These are phyloP conservation scores for Aphis craccivora DNA, from an alignment of 1,140 invertebrate species.

Conservation along the genomic window DNA sequence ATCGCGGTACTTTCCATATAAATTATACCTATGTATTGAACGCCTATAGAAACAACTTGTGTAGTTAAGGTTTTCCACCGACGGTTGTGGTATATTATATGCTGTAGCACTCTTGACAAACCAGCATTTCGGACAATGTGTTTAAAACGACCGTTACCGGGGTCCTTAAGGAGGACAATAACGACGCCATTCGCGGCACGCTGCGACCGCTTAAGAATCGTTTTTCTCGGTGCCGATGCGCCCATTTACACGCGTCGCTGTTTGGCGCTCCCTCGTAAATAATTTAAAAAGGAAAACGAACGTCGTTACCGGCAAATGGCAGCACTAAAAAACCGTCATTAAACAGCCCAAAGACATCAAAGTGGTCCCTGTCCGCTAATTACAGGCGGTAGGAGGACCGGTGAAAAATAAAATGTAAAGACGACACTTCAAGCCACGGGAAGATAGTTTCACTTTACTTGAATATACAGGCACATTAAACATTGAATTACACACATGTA, in stretches of 20 bases:
- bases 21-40: background rate
- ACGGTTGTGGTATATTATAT: background rate
- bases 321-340: constrained; percentile 55
- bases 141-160: constrained; percentile 38
- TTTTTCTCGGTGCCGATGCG: background rate
- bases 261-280: constrained; percentile 30
- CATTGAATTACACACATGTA: background rate
- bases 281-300: constrained; percentile 53
- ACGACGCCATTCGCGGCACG: constrained; percentile 54
- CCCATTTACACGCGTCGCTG: background rate
- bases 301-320: constrained; percentile 50
- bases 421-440: background rate
- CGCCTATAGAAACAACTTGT: background rate
- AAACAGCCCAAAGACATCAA: constrained; percentile 23
- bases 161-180: constrained; percentile 41
- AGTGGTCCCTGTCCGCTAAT: constrained; percentile 57
- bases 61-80: background rate
- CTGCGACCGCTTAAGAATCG: constrained; percentile 51
- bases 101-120: background rate
- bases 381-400: background rate
- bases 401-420: constrained; percentile 16
- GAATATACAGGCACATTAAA: background rate
- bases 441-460: background rate
- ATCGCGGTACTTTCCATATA: background rate
- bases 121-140: constrained; percentile 24